These are phyloP conservation scores for Tyria jacobaeae DNA, from an alignment of 2,888 invertebrate genomes.

Conservation along the genomic window DNA sequence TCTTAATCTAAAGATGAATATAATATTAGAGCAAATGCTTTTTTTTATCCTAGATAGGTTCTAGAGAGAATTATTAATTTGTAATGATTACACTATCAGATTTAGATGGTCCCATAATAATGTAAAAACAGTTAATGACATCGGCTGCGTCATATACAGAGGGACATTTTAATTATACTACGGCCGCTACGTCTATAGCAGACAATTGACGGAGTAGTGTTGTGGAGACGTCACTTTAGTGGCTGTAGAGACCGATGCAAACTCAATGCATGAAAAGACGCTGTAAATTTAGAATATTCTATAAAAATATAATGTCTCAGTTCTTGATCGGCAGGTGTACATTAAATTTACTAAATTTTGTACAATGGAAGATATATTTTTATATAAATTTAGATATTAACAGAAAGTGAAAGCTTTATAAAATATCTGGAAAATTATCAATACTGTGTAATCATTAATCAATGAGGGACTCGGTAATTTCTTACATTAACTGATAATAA, in stretches of 20 bases:
- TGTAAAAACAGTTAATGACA: neutral
- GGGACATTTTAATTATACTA: too few relatives aligned
- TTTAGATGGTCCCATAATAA: neutral
- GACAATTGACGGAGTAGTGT: too few relatives aligned
- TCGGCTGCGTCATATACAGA: neutral
- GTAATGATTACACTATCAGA: too few relatives aligned
- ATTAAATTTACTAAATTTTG: neutral
- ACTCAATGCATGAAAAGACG: too few relatives aligned
- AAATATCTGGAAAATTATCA: too few relatives aligned
- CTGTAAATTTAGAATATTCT: neutral
- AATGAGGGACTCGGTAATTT: neutral
- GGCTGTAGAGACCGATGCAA: too few relatives aligned
- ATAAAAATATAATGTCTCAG: neutral
- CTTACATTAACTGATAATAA: neutral
- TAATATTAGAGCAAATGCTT: neutral
- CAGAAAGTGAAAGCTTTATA: neutral
- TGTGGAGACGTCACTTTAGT: too few relatives aligned
- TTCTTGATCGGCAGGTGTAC: neutral
- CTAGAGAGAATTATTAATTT: too few relatives aligned
- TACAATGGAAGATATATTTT: neutral
- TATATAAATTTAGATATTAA: neutral
- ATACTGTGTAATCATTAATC: neutral
- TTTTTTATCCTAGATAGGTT: neutral
- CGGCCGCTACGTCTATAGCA: too few relatives aligned
- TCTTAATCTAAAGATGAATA: neutral